phyloP scores from a whole-genome alignment of 2,113 vertebrate genomes.

The Megaceryle maxima region DNA sequence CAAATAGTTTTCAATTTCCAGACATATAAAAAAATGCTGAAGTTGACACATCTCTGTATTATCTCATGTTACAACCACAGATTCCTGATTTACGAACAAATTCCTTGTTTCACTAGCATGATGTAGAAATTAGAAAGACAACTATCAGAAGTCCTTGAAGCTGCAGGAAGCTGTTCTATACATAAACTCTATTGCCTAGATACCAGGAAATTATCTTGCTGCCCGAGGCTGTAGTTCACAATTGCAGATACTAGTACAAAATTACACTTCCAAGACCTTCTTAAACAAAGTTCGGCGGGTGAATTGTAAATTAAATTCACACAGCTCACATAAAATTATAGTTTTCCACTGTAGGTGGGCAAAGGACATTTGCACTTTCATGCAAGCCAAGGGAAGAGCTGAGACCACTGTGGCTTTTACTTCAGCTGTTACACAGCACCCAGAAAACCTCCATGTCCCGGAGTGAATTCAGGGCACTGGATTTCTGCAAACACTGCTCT shows the following conservation, averaged over 20 bases:
- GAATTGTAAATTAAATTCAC: conserved; percentile 26
- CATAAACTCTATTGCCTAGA: conserved; percentile 42
- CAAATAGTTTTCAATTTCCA: conserved; percentile 47
- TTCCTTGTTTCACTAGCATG: neutral
- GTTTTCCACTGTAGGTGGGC: neutral
- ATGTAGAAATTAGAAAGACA: neutral
- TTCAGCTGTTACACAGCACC: neutral
- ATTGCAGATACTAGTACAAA: neutral
- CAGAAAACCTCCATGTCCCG: neutral
- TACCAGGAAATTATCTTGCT: conserved; percentile 36
- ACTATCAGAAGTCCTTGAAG: conserved; percentile 15
- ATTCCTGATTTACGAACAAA: neutral
- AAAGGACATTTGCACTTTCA: neutral
- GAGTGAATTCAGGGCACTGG: neutral
- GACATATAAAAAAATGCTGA: neutral
- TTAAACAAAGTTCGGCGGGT: conserved; percentile 9
- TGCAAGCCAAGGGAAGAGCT: neutral
- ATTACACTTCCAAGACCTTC: conserved; percentile 35
- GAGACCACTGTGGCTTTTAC: neutral
- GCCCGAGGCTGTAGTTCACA: conserved; percentile 27
- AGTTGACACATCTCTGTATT: neutral
- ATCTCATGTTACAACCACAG: neutral
- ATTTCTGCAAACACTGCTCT: neutral
- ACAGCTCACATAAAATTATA: neutral
- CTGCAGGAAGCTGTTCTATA: conserved; percentile 12